These are phyloP conservation scores for Ginglymostoma cirratum DNA, from an alignment of 2,113 vertebrate genomes.

Conservation along the genomic window DNA sequence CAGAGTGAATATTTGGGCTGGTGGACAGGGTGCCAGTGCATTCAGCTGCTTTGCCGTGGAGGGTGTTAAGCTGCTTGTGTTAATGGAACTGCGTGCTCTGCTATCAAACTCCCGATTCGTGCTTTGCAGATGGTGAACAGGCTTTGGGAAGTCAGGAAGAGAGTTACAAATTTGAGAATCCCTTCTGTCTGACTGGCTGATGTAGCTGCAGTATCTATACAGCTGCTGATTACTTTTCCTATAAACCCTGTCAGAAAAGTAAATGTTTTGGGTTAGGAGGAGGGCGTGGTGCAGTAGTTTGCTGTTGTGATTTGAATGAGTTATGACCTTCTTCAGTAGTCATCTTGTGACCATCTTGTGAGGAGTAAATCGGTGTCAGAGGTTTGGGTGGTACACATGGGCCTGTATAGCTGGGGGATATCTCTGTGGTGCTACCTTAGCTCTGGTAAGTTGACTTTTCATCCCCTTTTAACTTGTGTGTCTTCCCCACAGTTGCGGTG, in stretches of 20 bases:
- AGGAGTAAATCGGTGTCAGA: background rate
- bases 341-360: constrained; percentile 12
- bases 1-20: background rate
- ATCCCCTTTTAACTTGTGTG: background rate
- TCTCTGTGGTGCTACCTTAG: background rate
- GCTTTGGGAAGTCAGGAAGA: too few species aligned
- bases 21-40: too few species aligned
- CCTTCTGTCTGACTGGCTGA: background rate
- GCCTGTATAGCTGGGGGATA: background rate
- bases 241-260: background rate
- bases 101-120: too few species aligned
- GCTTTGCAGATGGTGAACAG: too few species aligned
- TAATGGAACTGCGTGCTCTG: too few species aligned
- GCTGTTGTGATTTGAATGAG: background rate
- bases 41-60: background rate
- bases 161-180: background rate
- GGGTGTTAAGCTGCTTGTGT: background rate
- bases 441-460: background rate
- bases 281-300: background rate
- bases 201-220: background rate
- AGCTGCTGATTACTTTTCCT: background rate
- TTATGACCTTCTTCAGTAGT: background rate
- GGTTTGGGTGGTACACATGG: background rate
- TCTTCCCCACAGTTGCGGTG: background rate
- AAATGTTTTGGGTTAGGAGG: background rate